A percentile compares a stretch with the other conserved stretches of the same genome.
phyloP scores from a whole-genome alignment of 1,140 invertebrate genomes.

The Drosophila baimaii region DNA sequence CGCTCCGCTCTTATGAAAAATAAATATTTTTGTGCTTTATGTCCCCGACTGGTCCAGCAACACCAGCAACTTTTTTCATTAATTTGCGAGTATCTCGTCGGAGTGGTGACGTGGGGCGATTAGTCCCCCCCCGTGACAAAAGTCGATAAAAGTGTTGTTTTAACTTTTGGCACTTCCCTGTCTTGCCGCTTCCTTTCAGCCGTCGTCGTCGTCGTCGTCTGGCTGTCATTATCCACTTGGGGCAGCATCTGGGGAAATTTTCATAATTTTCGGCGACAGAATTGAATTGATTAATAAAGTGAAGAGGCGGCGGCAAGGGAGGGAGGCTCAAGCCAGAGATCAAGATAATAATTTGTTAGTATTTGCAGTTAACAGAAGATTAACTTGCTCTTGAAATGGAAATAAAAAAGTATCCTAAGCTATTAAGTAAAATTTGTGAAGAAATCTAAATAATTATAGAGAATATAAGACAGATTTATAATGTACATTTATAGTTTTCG shows the following conservation, averaged over 20 bases:
- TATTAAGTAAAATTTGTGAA: background rate
- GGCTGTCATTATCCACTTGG: conserved; percentile 68
- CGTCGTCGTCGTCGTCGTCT: conserved; percentile 1
- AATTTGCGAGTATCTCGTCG: conserved; percentile 51
- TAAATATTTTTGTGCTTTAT: conserved; percentile 60
- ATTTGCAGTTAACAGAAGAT: conserved; percentile 1
- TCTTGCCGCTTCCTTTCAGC: conserved; percentile 1
- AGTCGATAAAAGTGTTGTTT: conserved; percentile 73
- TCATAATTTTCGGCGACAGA: conserved; percentile 66
- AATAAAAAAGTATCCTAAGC: too few species aligned
- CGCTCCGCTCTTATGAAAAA: conserved; percentile 46
- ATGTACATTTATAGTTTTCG: too few species aligned
- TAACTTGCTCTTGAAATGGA: background rate
- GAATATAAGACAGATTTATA: background rate
- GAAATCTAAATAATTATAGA: background rate
- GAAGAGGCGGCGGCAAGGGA: conserved; percentile 18
- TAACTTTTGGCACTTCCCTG: conserved; percentile 55
- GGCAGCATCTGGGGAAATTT: conserved; percentile 40
- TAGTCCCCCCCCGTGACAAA: conserved; percentile 44
- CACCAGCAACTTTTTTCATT: conserved; percentile 72
- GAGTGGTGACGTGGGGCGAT: conserved; percentile 38
- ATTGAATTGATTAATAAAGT: conserved; percentile 79
- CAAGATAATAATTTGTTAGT: background rate
- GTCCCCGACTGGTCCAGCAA: conserved; percentile 39
- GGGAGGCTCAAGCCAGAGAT: background rate